phyloP scores from a whole-genome alignment of 2,113 vertebrate genomes.

The Atrichornis clamosus region DNA sequence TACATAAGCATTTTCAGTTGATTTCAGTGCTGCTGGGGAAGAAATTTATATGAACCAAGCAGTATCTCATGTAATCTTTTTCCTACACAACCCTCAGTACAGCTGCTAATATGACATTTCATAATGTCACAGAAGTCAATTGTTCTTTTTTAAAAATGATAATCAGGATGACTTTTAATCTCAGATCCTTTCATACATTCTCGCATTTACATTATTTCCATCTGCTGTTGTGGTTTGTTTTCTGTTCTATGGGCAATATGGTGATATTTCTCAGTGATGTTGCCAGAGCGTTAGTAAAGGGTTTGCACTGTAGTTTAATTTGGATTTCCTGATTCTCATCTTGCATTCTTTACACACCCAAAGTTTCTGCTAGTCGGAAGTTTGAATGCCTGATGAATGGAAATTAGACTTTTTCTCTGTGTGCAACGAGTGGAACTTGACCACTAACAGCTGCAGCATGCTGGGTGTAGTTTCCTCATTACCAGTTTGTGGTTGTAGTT shows the following conservation, averaged over 20 bases:
- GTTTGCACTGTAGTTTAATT: background rate
- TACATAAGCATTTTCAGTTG: background rate
- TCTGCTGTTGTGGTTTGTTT: background rate
- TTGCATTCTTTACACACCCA: background rate
- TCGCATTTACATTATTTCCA: background rate
- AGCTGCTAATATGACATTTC: conserved; percentile 48
- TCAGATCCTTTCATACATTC: background rate
- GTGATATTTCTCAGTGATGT: background rate
- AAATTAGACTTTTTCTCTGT: background rate
- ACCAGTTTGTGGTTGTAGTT: background rate
- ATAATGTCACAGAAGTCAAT: conserved; percentile 35
- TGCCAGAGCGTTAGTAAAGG: background rate
- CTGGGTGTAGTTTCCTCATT: background rate
- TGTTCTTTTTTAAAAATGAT: conserved; percentile 15
- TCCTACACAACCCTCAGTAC: background rate
- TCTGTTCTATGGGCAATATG: background rate
- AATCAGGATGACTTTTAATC: conserved; percentile 19
- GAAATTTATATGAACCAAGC: background rate
- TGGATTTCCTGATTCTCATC: background rate
- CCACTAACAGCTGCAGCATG: background rate
- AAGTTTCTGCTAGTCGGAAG: background rate
- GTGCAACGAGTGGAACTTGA: background rate
- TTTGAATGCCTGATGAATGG: background rate
- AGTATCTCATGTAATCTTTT: background rate
- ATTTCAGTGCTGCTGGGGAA: background rate